phyloP scores from a whole-genome alignment of 2,113 vertebrate species.

The Neogobius melanostomus region DNA sequence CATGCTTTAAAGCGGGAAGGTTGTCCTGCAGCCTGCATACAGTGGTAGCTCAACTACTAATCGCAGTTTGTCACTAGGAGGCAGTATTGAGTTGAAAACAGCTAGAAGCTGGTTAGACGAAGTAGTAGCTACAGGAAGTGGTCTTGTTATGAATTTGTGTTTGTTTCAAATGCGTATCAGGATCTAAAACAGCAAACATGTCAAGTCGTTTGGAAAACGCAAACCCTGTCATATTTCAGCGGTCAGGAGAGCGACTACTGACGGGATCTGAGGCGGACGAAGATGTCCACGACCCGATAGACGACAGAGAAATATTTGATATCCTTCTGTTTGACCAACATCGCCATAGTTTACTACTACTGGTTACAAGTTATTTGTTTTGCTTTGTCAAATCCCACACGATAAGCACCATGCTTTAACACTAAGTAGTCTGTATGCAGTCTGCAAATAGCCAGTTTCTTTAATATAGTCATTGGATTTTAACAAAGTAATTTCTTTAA shows the following conservation, averaged over 20 bases:
- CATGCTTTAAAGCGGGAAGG: no score
- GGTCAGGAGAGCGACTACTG: slow-evolving; percentile 53
- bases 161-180: neutral
- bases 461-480: neutral
- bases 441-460: neutral
- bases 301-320: slow-evolving; percentile 74
- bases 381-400: neutral
- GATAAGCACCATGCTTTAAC: neutral
- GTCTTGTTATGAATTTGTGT: neutral
- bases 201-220: slow-evolving; percentile 56
- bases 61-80: neutral
- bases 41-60: no score
- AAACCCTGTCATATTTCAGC: slow-evolving; percentile 65
- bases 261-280: slow-evolving; percentile 56
- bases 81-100: neutral
- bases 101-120: neutral
- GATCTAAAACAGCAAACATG: slow-evolving; percentile 30
- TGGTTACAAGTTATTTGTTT: neutral
- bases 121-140: slow-evolving; percentile 21
- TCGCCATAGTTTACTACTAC: neutral
- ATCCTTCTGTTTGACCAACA: slow-evolving; percentile 44
- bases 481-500: slow-evolving; percentile 76
- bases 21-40: no score
- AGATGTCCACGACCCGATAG: slow-evolving; percentile 65
- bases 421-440: neutral